Evolutionary conservation across 2,113 vertebrate species (phyloP).

Genomic region (Galeopterus variegatus): DNA sequence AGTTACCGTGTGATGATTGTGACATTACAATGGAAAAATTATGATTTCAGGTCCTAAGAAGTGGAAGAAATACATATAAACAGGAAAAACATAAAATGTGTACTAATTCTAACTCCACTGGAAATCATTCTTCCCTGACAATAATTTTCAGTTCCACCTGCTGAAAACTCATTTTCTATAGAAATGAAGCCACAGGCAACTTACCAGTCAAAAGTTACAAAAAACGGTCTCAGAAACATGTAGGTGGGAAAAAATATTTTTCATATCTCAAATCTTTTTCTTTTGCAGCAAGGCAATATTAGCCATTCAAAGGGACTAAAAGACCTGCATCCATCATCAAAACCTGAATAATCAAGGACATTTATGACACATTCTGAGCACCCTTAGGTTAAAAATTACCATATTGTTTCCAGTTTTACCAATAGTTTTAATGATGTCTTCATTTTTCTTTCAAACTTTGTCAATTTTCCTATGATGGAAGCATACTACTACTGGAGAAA

Average conservation of each 20-base stretch:
- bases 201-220: constrained; percentile 33
- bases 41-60: constrained; percentile 25
- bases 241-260: background rate
- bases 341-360: background rate
- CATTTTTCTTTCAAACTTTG: constrained; percentile 54
- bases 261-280: constrained; percentile 26
- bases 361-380: background rate
- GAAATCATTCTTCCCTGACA: constrained; percentile 78
- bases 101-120: constrained; percentile 76
- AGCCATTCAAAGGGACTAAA: constrained; percentile 44
- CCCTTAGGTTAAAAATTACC: constrained; percentile 46
- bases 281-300: constrained; percentile 50
- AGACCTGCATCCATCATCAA: background rate
- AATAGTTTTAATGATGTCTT: constrained; percentile 65
- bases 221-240: background rate
- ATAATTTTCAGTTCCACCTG: constrained; percentile 74
- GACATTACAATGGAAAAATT: constrained; percentile 52
- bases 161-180: constrained; percentile 55
- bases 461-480: constrained; percentile 51
- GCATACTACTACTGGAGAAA: constrained; percentile 3
- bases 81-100: constrained; percentile 73
- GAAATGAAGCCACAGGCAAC: constrained; percentile 68
- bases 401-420: constrained; percentile 38
- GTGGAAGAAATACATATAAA: constrained; percentile 39
- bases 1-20: constrained; percentile 23